These are phyloP conservation scores for Phymorhynchus buccinoides DNA, from an alignment of 1,140 invertebrate genomes.

Conservation along the genomic window DNA sequence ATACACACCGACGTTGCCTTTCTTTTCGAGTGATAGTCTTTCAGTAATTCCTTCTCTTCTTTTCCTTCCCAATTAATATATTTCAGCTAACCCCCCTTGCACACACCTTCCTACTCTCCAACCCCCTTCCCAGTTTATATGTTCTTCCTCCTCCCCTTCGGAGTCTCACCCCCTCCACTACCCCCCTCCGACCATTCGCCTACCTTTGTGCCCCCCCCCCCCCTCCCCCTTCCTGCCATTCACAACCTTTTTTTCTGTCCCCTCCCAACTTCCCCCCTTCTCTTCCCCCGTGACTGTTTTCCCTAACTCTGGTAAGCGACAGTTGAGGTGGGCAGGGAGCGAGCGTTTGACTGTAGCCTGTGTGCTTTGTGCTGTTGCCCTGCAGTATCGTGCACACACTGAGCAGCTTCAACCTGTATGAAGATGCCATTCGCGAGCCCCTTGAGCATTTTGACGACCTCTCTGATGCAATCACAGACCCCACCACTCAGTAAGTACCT, in stretches of 20 bases:
- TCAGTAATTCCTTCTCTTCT: neutral
- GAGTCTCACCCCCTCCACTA: neutral
- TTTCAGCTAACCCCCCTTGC: neutral
- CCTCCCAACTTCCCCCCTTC: neutral
- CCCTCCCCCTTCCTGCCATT: neutral
- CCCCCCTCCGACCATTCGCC: neutral
- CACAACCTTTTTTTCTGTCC: too few relatives aligned
- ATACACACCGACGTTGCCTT: too few relatives aligned
- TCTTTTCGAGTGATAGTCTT: neutral
- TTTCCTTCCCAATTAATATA: neutral
- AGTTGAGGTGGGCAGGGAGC: neutral
- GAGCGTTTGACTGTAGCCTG: neutral
- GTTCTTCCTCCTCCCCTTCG: neutral
- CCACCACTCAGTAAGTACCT: conserved; percentile 77
- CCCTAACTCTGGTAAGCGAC: neutral
- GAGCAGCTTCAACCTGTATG: conserved; percentile 77
- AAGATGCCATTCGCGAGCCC: conserved; percentile 75
- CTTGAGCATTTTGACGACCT: conserved; percentile 74
- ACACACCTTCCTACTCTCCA: neutral
- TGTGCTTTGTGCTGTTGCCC: conserved; percentile 35
- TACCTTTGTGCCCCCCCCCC: neutral
- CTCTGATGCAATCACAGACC: conserved; percentile 76
- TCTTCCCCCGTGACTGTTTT: neutral
- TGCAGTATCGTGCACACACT: conserved; percentile 76
- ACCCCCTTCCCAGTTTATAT: neutral